A percentile compares a stretch with the other conserved stretches of the same genome.
Conservation (phyloP, 2,113 vertebrate species). For the Talpa occidentalis region DNA sequence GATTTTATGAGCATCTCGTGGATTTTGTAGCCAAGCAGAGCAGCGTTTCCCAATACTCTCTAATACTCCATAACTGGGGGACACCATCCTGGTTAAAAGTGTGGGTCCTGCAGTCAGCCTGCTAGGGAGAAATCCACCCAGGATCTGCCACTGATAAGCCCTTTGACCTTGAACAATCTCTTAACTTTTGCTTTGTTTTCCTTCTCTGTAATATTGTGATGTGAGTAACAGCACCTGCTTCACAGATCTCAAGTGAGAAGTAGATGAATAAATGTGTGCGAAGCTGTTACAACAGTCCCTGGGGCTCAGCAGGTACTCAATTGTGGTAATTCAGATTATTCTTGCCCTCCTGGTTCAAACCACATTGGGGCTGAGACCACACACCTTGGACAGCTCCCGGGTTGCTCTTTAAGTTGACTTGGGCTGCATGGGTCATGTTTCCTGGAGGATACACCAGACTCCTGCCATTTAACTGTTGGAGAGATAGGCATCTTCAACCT, state of each 20-base stretch:
- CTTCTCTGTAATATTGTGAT: not conserved
- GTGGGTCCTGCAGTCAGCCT: not conserved
- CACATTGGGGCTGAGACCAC: not conserved
- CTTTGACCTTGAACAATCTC: not conserved
- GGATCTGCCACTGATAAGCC: not conserved
- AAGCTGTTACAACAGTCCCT: not conserved
- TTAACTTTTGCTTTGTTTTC: not conserved
- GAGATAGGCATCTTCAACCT: not conserved
- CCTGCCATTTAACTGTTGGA: not conserved
- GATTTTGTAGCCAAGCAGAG: not conserved
- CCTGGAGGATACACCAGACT: not conserved
- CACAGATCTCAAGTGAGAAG: not conserved
- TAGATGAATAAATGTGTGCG: not conserved
- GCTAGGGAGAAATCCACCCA: not conserved
- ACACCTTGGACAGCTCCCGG: not conserved
- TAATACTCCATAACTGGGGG: not conserved
- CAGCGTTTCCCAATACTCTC: not conserved
- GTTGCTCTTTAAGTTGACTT: not conserved
- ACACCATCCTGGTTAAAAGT: not conserved
- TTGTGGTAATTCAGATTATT: not conserved
- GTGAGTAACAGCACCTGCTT: not conserved
- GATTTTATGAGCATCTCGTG: not conserved
- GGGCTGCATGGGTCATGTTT: rapidly evolving
- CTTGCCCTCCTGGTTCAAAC: not conserved
- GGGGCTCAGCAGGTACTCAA: not conserved